These are phyloP conservation scores for Carapus acus DNA, from an alignment of 2,797 vertebrate genomes.

Conservation along the genomic window DNA sequence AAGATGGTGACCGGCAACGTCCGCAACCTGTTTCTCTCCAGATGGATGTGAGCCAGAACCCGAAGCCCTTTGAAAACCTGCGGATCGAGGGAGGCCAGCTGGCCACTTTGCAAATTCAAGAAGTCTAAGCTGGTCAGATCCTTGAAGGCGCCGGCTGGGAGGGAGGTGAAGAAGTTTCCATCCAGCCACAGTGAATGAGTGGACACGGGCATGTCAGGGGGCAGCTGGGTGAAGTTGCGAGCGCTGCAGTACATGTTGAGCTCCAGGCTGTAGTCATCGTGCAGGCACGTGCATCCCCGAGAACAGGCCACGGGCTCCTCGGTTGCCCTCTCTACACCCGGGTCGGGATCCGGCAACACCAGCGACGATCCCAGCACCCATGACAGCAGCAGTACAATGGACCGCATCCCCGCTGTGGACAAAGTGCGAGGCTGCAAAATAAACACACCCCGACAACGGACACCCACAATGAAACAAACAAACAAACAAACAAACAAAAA, in stretches of 20 bases:
- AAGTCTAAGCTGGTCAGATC: conserved; percentile 84
- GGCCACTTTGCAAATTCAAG: conserved; percentile 86
- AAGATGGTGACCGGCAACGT: conserved; percentile 75
- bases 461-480: too few relatives aligned
- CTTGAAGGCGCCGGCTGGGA: conserved; percentile 75
- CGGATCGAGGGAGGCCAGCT: conserved; percentile 75
- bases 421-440: conserved; percentile 15
- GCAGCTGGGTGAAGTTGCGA: conserved; percentile 78
- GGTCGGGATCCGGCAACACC: conserved; percentile 61
- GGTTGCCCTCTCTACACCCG: conserved; percentile 36
- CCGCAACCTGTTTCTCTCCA: conserved; percentile 83
- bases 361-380: conserved; percentile 66
- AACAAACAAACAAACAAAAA: too few relatives aligned
- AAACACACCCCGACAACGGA: too few relatives aligned
- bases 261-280: conserved; percentile 79
- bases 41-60: conserved; percentile 81
- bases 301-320: conserved; percentile 78
- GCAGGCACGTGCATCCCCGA: conserved; percentile 76
- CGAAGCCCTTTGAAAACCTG: conserved; percentile 81
- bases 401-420: conserved; percentile 67
- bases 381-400: conserved; percentile 61
- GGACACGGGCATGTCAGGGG: conserved; percentile 69
- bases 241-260: conserved; percentile 89
- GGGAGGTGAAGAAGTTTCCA: conserved; percentile 78
- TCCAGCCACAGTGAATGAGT: conserved; percentile 88